These are phyloP conservation scores for Oncorhynchus keta DNA, from an alignment of 2,113 vertebrate genomes.

Conservation along the genomic window DNA sequence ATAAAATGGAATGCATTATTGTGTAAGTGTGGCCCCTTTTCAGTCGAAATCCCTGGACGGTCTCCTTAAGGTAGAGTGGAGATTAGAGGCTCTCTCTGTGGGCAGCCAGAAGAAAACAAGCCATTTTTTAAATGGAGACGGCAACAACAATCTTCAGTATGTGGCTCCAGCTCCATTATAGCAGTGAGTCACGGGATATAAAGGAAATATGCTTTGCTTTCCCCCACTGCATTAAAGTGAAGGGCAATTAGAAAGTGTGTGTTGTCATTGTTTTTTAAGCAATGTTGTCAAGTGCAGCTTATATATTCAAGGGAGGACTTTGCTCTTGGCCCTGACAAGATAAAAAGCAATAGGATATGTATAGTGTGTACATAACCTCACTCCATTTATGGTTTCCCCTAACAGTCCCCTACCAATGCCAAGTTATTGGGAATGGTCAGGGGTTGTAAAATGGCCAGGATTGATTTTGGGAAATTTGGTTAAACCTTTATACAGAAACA, in stretches of 20 bases:
- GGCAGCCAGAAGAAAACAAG: constrained; percentile 54
- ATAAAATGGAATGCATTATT: constrained; percentile 67
- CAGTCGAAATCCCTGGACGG: constrained; percentile 48
- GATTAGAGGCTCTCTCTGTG: constrained; percentile 33
- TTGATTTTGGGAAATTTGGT: too few species aligned
- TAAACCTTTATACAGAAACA: too few species aligned
- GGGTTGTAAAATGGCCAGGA: too few species aligned
- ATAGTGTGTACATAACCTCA: too few species aligned
- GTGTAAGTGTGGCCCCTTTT: constrained; percentile 60
- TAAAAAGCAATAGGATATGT: not conserved
- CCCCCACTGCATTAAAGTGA: constrained; percentile 9
- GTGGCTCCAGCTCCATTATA: constrained; percentile 42
- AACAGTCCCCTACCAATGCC: too few species aligned
- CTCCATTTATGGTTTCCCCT: too few species aligned
- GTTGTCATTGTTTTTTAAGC: constrained; percentile 29
- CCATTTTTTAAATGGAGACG: constrained; percentile 56
- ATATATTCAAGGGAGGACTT: constrained; percentile 7
- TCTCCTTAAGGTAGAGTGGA: constrained; percentile 31
- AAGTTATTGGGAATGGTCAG: too few species aligned
- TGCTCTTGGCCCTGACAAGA: constrained; percentile 13
- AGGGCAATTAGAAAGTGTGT: not conserved
- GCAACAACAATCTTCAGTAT: constrained; percentile 34
- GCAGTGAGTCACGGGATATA: not conserved
- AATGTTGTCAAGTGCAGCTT: constrained; percentile 12
- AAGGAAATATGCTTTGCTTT: not conserved